These are phyloP conservation scores for Acanthosepion lycidas DNA, from an alignment of 2,888 invertebrate genomes.

Conservation along the genomic window DNA sequence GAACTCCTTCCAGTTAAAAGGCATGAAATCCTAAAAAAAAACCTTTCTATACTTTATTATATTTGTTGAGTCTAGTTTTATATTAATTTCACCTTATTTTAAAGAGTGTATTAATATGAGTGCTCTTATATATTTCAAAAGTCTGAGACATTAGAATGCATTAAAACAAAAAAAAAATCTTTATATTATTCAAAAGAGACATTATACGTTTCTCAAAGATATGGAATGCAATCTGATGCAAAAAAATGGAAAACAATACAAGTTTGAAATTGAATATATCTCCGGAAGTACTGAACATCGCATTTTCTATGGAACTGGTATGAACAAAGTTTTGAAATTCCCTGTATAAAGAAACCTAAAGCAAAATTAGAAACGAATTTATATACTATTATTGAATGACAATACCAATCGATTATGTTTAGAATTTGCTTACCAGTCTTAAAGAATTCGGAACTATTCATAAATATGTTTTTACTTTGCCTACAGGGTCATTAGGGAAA, in stretches of 20 bases:
- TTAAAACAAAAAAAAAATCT: too few species aligned
- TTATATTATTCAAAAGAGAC: too few species aligned
- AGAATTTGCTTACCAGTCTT: background rate
- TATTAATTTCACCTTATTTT: too few species aligned
- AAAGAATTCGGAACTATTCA: background rate
- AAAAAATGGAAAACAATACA: background rate
- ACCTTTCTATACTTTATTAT: too few species aligned
- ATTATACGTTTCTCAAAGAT: too few species aligned
- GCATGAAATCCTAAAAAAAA: too few species aligned
- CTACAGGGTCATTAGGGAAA: slow-evolving; percentile 7
- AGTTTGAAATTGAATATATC: background rate
- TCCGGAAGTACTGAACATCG: slow-evolving; percentile 4
- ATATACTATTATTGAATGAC: slow-evolving; percentile 13
- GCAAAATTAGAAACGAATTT: slow-evolving; percentile 8
- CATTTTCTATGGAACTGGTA: background rate
- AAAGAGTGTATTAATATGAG: too few species aligned
- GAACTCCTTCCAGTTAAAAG: too few species aligned
- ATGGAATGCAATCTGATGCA: background rate
- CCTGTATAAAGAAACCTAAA: background rate
- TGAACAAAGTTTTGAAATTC: background rate
- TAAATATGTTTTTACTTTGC: slow-evolving; percentile 3
- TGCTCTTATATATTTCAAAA: too few species aligned
- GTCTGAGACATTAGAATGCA: too few species aligned
- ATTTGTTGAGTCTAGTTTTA: too few species aligned
- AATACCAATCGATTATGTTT: background rate